Conservation (phyloP, 1,140 invertebrate species). For the Tetragnatha versicolor region DNA sequence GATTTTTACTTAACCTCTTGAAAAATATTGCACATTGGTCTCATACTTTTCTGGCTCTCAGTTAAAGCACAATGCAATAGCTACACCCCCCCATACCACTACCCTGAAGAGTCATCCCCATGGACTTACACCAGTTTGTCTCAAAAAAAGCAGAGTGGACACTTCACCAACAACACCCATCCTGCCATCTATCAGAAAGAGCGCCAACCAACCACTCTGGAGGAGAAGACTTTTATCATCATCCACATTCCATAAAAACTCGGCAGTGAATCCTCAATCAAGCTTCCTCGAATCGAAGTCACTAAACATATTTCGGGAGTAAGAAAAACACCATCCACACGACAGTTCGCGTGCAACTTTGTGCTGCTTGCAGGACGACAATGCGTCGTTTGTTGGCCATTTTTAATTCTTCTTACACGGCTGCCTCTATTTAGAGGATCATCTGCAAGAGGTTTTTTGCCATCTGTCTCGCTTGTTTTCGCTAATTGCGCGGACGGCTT, state of each 20-base stretch:
- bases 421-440: conserved; percentile 1
- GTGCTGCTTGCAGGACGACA: conserved; percentile 11
- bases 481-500: background rate
- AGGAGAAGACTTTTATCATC: too few relatives aligned
- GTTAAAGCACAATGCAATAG: too few relatives aligned
- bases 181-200: conserved; percentile 20
- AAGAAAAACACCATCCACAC: conserved; percentile 8
- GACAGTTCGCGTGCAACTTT: background rate
- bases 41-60: too few relatives aligned
- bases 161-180: too few relatives aligned
- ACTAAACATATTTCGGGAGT: conserved; percentile 11
- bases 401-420: conserved; percentile 14
- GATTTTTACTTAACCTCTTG: too few relatives aligned
- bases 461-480: background rate
- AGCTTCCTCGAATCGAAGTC: conserved; percentile 13
- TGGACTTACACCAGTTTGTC: too few relatives aligned
- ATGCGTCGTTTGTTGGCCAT: conserved; percentile 27
- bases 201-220: background rate
- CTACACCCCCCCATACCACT: too few relatives aligned
- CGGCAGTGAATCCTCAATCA: conserved; percentile 18
- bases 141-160: too few relatives aligned
- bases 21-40: too few relatives aligned
- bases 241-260: too few relatives aligned
- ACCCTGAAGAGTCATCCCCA: too few relatives aligned
- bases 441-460: background rate